These are phyloP conservation scores for Drosophila greeni DNA, from an alignment of 2,888 invertebrate genomes.

Conservation along the genomic window DNA sequence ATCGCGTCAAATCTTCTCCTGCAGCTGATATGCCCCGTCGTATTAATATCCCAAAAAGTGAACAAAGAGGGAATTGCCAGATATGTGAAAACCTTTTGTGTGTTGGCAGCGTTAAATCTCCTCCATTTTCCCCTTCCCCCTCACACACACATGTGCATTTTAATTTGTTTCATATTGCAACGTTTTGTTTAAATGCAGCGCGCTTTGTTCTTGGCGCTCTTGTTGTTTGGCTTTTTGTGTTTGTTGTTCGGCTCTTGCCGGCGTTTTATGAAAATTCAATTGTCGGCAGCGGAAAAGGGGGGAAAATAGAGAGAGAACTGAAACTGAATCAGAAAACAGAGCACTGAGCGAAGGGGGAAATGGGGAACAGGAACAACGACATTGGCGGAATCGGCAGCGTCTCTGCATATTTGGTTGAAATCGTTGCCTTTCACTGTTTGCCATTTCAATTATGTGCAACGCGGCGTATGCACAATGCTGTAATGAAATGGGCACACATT, in stretches of 20 bases:
- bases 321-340: constrained; percentile 15
- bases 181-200: constrained; percentile 69
- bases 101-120: constrained; percentile 49
- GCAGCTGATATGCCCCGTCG: constrained; percentile 55
- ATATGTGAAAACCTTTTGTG: constrained; percentile 65
- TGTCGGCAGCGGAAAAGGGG: constrained; percentile 50
- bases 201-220: constrained; percentile 44
- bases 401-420: constrained; percentile 66
- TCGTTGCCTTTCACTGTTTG: constrained; percentile 73
- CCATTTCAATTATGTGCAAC: constrained; percentile 74
- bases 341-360: not conserved
- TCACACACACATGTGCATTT: constrained; percentile 51
- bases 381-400: constrained; percentile 24
- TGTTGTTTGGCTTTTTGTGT: constrained; percentile 40
- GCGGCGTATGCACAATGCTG: constrained; percentile 74
- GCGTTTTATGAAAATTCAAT: constrained; percentile 71
- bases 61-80: constrained; percentile 51
- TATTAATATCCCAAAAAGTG: constrained; percentile 37
- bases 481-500: constrained; percentile 66
- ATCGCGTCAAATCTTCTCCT: constrained; percentile 24
- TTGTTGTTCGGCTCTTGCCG: constrained; percentile 43
- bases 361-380: constrained; percentile 13
- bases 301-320: constrained; percentile 5
- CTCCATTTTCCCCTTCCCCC: not conserved
- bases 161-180: constrained; percentile 72